Base-by-base conservation (phyloP, 2,797 vertebrate genomes). In the Myoxocephalus aenaeus region DNA sequence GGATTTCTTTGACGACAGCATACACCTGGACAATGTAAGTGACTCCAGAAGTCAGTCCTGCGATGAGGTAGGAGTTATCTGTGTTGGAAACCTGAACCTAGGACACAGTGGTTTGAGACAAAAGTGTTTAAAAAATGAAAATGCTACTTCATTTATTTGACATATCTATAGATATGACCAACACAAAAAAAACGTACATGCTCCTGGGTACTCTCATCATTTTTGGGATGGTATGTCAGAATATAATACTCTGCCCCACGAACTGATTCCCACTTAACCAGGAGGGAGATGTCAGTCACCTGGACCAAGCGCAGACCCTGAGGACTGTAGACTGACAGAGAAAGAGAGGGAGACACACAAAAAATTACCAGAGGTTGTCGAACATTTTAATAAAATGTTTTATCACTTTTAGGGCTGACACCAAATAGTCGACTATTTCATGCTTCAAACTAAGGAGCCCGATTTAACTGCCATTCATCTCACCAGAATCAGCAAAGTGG, bases 181-280 rank as follows among this genome's bases (percentile, higher is more conserved):
- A 63, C 40, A 18, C 4, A 32, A 32, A 13, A 10, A 61, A 68
- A 14, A 27, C 42, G 0, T 76, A 96, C 85, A 89, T 95, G 81
- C 83, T 95, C 85, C 68, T 85, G 75, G 3, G 84, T 63, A 3
- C 57, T 78, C 73, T 95, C 85, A 10, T 91, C 75, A 3, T 89
- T 93, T 85, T 94, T 83, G 0, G 95, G 96, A 77, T 96, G 93
- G 90, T 96, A 96, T 69, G 90, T 96, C 75, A 98, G 85, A 65
- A 96, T 65, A 72, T 97, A 97, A 89, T 96, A 92, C 77, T 98
- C 95, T 29, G 95, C 95, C 38, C 95, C 92, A 5, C 32, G 77
- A 70, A 95, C 84, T 0, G 90, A 89, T 78, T 96, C 94, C 97
- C 97, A 99, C 79, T 95, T 92, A 61, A 97, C 94, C 86, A 94